Evolutionary conservation across 2,797 vertebrate species (phyloP).

Genomic region (Bryconaethiops microstoma): DNA sequence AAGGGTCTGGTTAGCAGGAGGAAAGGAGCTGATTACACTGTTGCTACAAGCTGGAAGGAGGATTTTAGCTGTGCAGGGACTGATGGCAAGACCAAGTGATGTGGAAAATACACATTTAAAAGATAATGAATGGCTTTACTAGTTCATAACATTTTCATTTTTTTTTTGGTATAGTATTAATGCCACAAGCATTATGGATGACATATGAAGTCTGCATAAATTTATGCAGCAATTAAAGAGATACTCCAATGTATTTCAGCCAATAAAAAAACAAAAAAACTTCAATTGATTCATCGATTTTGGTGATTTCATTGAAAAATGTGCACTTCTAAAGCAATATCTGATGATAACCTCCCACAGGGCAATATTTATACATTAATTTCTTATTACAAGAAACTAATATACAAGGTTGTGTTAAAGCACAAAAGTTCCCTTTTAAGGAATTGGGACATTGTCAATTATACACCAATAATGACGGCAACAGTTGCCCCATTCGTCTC

Average conservation of each 20-base stretch:
- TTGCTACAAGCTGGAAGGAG: conserved; percentile 30
- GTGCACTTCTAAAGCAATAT: neutral
- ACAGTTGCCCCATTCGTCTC: too few relatives aligned
- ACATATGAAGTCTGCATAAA: neutral
- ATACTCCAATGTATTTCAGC: conserved; percentile 7
- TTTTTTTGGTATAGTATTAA: neutral
- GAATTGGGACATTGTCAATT: too few relatives aligned
- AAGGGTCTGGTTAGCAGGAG: conserved; percentile 35
- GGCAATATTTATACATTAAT: too few relatives aligned
- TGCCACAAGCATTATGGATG: neutral
- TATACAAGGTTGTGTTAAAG: too few relatives aligned
- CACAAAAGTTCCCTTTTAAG: too few relatives aligned
- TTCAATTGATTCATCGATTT: too few relatives aligned
- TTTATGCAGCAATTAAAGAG: neutral
- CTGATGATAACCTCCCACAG: too few relatives aligned
- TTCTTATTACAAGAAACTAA: too few relatives aligned
- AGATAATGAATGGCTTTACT: conserved; percentile 38
- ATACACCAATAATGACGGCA: too few relatives aligned
- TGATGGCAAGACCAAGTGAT: conserved; percentile 42
- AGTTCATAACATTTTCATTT: neutral
- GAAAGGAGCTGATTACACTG: conserved; percentile 15
- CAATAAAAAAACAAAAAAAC: neutral
- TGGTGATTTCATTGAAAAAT: neutral
- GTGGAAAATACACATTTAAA: conserved; percentile 35
- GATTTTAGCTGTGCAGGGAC: conserved; percentile 43